Evolutionary conservation across 2,888 invertebrate genomes (phyloP), one percentile per base, ranked within the genome.

Genomic region (Chloroclystis v-ata): DNA sequence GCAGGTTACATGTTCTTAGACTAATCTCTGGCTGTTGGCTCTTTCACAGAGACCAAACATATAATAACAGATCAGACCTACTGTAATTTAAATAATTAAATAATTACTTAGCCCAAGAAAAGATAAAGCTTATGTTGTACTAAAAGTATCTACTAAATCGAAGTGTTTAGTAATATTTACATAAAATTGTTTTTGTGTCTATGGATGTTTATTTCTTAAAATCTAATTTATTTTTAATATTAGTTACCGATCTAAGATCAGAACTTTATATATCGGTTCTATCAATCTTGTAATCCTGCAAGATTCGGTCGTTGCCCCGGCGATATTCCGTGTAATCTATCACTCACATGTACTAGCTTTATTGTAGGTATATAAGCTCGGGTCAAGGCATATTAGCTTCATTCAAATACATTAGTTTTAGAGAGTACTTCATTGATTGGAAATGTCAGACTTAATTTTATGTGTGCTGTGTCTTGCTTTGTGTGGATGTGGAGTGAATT

Each of bases 321-420:
- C 54, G 43, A 49, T 58, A 54, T 54, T 54, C 52, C 43, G 35
- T 9, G 47, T 37, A 37, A 43, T 42, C 39, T 29, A 48, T 48
- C 43, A 52, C 14, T 47, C 20, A 32, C 14, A 35, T 16, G 33
- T 44, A 51, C 51, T 28, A 49, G 37, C 43, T 49, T 54, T 43
- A 37, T 40, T 37, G 26, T 38, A 43, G 13, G 49, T 57, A 60
- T 60, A 60, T 57, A 59, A 43, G 50, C 56, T 43, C 24, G 56
- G 52, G 52, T 57, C 49, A 57, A 53, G 47, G 45, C 52, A 56
- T 52, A 47, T 45, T 20, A 35, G 47, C 49, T 42, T 60, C 59
- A 60, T 56, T 60, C 52, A 45, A 39, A 50, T 47, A 41, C 42
- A 56, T 47, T 51, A 52, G 47, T 48, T 39, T 42, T 45, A 49